A percentile compares a stretch with the other conserved stretches of the same genome.
These are phyloP conservation scores for Pristiophorus japonicus DNA, from an alignment of 2,113 vertebrate genomes.

Conservation along the genomic window DNA sequence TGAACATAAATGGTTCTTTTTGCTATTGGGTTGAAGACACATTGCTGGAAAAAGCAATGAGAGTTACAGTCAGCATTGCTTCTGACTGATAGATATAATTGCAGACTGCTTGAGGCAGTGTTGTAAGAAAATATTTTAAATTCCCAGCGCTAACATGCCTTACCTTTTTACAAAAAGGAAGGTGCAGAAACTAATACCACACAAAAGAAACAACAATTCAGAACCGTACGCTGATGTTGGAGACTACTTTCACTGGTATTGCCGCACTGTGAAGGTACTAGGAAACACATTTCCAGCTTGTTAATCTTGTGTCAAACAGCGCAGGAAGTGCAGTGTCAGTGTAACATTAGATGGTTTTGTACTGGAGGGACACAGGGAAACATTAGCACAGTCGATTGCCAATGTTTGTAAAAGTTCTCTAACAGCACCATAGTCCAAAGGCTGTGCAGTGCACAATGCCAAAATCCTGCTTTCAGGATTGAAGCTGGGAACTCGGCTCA, in stretches of 20 bases:
- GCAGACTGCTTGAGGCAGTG: not conserved
- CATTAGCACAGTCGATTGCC: conserved; percentile 24
- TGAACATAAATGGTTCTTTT: not conserved
- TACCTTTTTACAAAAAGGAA: not conserved
- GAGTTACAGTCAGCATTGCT: not conserved
- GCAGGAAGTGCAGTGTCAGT: conserved; percentile 9
- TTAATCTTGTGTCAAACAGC: conserved; percentile 23
- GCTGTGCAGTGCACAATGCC: not conserved
- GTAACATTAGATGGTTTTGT: conserved; percentile 27
- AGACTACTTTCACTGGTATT: not conserved
- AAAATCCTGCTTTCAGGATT: conserved; percentile 35
- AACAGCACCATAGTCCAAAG: conserved; percentile 7
- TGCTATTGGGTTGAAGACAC: not conserved
- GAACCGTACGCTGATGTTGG: not conserved
- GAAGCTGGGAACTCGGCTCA: conserved; percentile 35
- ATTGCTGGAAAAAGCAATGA: not conserved
- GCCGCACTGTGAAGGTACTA: not conserved
- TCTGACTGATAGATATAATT: not conserved
- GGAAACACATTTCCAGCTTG: not conserved
- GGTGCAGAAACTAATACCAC: not conserved
- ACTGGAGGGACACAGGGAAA: conserved; percentile 11
- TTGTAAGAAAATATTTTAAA: not conserved
- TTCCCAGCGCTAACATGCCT: not conserved
- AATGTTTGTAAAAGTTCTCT: conserved; percentile 35
- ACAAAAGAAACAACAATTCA: not conserved